phyloP scores from a whole-genome alignment of 2,888 invertebrate species.

The Galeruca laticollis region DNA sequence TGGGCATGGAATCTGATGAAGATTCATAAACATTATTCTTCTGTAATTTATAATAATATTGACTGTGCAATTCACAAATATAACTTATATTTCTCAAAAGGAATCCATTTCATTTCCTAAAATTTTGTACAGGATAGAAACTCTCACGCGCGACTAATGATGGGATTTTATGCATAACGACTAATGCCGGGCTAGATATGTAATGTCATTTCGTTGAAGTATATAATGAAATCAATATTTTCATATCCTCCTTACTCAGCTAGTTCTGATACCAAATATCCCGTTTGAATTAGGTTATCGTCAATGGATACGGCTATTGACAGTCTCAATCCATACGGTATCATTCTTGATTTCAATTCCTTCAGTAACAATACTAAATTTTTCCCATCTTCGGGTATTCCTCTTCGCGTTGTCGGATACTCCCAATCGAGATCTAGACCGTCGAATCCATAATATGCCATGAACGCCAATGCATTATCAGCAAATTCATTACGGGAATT shows the following conservation, averaged over 20 bases:
- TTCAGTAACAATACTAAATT: conserved; percentile 60
- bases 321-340: conserved; percentile 63
- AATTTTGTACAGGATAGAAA: too few species aligned
- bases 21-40: too few species aligned
- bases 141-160: too few species aligned
- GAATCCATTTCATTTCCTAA: too few species aligned
- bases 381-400: conserved; percentile 59
- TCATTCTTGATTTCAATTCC: conserved; percentile 63
- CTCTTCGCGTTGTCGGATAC: conserved; percentile 73
- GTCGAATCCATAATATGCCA: conserved; percentile 72
- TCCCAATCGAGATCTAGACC: conserved; percentile 82
- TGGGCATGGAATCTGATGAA: too few species aligned
- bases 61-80: too few species aligned
- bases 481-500: conserved; percentile 64
- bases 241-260: conserved; percentile 59
- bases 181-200: too few species aligned
- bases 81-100: too few species aligned
- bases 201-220: not conserved
- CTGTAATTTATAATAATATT: too few species aligned
- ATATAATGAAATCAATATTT: not conserved
- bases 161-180: too few species aligned
- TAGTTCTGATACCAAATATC: conserved; percentile 66
- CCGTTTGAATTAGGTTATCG: conserved; percentile 57
- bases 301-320: conserved; percentile 68
- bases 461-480: conserved; percentile 58